Evolutionary conservation across 2,113 vertebrate species (phyloP).

Genomic region (Dasyurus viverrinus): DNA sequence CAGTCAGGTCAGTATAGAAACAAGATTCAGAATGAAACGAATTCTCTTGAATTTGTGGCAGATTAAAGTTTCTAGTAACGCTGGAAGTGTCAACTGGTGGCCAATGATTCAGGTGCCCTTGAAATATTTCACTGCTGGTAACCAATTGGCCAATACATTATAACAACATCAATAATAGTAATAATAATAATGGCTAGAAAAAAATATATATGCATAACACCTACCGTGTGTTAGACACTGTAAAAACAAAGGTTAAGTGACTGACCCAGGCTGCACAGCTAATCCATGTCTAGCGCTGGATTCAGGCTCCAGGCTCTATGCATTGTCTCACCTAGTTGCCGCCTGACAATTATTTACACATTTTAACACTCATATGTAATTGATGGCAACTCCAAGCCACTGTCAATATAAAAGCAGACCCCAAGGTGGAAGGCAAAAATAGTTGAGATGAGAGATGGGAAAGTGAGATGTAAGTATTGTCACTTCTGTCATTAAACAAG

Average conservation of each 20-base stretch:
- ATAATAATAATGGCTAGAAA: too few relatives aligned
- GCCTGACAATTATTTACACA: not conserved
- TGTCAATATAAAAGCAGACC: not conserved
- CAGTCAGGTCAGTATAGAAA: conserved; percentile 7
- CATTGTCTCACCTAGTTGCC: too few relatives aligned
- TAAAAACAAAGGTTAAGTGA: not conserved
- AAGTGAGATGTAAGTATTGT: not conserved
- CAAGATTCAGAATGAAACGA: conserved; percentile 23
- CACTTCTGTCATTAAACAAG: not conserved
- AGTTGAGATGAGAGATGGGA: not conserved
- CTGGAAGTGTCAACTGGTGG: not conserved
- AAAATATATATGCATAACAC: not conserved
- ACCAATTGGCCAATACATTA: not conserved
- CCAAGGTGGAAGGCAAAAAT: not conserved
- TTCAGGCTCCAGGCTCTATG: too few relatives aligned
- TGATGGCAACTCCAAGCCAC: not conserved
- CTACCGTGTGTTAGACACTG: not conserved
- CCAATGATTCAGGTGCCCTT: not conserved
- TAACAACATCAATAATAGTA: not conserved
- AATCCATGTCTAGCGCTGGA: too few relatives aligned
- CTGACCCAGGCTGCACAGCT: not conserved
- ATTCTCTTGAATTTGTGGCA: not conserved
- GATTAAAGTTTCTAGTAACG: not conserved
- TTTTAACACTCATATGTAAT: not conserved
- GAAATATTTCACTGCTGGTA: not conserved